Conservation (phyloP, 1,140 invertebrate genomes). For the Procambarus clarkii region DNA sequence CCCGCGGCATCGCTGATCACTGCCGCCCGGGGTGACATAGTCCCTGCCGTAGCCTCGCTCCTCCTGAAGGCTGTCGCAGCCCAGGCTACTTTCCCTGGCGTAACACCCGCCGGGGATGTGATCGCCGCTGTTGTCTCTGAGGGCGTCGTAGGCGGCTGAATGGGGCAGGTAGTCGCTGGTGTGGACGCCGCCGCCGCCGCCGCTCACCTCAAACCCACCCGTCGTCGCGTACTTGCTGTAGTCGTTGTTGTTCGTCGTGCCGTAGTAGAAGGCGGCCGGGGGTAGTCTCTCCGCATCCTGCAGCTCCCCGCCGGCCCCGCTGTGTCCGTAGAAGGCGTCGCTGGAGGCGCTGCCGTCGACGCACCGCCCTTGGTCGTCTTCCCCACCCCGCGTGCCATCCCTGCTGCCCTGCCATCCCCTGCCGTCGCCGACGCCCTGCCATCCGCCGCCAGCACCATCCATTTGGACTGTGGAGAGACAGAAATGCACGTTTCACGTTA, state of each 20-base stretch:
- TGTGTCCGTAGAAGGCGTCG: background rate
- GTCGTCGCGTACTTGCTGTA: slow-evolving; percentile 55
- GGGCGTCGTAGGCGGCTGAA: slow-evolving; percentile 1
- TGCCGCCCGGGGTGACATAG: slow-evolving; percentile 18
- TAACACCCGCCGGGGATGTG: background rate
- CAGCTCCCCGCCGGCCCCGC: background rate
- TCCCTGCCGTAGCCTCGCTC: background rate
- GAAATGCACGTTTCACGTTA: background rate
- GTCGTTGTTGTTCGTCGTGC: slow-evolving; percentile 60
- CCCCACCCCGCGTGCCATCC: background rate
- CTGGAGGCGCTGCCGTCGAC: background rate
- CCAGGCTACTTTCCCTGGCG: background rate
- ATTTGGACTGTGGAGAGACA: background rate
- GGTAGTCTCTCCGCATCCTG: background rate
- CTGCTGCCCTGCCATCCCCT: background rate
- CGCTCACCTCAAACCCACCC: background rate
- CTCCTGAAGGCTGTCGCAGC: slow-evolving; percentile 3
- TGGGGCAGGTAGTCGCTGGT: slow-evolving; percentile 10
- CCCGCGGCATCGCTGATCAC: background rate
- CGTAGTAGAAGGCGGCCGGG: background rate
- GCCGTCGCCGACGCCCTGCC: background rate
- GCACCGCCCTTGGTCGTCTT: background rate
- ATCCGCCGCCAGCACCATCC: background rate
- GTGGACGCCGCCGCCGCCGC: no score
- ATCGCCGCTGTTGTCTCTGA: background rate